Evolutionary conservation across 1,140 invertebrate species (phyloP).

Genomic region (Cydia amplana): DNA sequence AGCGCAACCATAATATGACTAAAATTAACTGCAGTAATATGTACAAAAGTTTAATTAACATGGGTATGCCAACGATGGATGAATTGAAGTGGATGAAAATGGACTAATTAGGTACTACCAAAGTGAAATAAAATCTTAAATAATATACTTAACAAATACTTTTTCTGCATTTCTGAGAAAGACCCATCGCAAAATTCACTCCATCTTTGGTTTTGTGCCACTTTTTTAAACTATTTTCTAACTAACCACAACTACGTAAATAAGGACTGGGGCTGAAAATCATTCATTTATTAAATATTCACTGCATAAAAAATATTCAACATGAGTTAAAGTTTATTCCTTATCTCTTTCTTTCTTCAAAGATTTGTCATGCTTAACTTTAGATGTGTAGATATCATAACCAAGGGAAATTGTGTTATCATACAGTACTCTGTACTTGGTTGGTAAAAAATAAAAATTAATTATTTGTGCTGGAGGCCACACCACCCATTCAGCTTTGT

Average conservation of each 20-base stretch:
- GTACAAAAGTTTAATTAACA: neutral
- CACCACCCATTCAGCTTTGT: constrained; percentile 88
- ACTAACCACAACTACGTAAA: neutral
- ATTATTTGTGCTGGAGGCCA: constrained; percentile 86
- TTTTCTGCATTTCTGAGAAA: neutral
- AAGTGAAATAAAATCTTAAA: neutral
- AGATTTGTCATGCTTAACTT: constrained; percentile 84
- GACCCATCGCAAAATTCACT: neutral
- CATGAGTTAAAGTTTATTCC: neutral
- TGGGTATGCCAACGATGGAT: neutral
- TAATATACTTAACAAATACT: constrained; percentile 1
- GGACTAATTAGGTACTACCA: neutral
- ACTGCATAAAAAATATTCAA: neutral
- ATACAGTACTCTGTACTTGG: constrained; percentile 90
- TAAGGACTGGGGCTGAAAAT: neutral
- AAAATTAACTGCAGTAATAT: neutral
- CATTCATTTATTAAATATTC: neutral
- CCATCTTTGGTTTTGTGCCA: constrained; percentile 9
- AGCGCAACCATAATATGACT: too few species aligned
- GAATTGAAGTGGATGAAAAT: neutral
- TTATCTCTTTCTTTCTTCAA: constrained; percentile 35
- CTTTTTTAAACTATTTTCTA: neutral
- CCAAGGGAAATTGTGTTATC: constrained; percentile 92
- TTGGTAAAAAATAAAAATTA: constrained; percentile 92
- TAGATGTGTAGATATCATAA: constrained; percentile 94